Evolutionary conservation across 2,797 vertebrate species (phyloP).

Genomic region (Chloroceryle amazona): DNA sequence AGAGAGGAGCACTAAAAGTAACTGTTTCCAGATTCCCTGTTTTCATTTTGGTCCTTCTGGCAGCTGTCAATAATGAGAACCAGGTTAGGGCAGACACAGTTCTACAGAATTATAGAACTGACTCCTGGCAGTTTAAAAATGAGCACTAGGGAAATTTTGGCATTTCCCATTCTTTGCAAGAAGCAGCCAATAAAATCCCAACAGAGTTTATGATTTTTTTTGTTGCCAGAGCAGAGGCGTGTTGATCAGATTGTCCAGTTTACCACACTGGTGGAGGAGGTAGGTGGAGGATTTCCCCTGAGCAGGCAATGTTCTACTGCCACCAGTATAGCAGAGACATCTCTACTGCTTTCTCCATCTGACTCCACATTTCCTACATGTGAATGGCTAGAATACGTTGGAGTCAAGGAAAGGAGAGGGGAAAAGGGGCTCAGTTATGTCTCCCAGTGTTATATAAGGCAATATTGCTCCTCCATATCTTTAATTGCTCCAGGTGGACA

Average conservation of each 20-base stretch:
- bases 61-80: neutral
- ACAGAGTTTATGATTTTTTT: neutral
- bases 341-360: neutral
- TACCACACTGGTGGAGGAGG: neutral
- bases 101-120: neutral
- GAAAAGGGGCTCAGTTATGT: neutral
- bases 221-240: neutral
- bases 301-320: neutral
- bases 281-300: slow-evolving; percentile 7
- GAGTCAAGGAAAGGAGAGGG: neutral
- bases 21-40: neutral
- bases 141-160: neutral
- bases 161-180: neutral
- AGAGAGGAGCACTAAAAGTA: neutral
- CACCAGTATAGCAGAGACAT: neutral
- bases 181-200: neutral
- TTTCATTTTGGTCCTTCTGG: neutral
- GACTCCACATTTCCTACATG: neutral
- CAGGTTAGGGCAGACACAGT: neutral
- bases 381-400: neutral
- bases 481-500: neutral
- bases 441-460: neutral
- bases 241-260: neutral
- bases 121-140: neutral
- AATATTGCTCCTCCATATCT: neutral